These are phyloP conservation scores for Cyphomyrmex costatus DNA, from an alignment of 1,140 invertebrate genomes.

Conservation along the genomic window DNA sequence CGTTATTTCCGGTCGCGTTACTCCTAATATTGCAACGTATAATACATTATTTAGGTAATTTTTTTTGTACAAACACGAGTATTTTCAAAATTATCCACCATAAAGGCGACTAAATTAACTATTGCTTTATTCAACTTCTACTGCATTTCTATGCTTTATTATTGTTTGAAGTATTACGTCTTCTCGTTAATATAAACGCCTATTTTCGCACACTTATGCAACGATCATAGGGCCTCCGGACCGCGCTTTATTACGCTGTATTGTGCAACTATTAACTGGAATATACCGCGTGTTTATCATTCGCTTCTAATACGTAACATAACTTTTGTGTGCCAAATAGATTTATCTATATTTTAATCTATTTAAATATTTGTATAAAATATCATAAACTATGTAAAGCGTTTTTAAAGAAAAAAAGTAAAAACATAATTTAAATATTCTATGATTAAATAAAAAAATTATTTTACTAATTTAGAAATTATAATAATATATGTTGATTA, in stretches of 20 bases:
- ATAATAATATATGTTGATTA: background rate
- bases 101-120: conserved; percentile 45
- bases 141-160: conserved; percentile 9
- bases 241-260: conserved; percentile 22
- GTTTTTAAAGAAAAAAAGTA: background rate
- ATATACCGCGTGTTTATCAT: background rate
- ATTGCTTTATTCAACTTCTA: conserved; percentile 14
- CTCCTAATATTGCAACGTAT: background rate
- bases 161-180: conserved; percentile 52
- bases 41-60: conserved; percentile 4
- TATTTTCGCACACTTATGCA: conserved; percentile 52
- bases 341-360: background rate
- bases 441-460: background rate
- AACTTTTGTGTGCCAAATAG: conserved; percentile 7
- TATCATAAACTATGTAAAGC: background rate
- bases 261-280: conserved; percentile 46
- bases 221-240: conserved; percentile 18
- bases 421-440: background rate
- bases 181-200: conserved; percentile 46
- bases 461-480: background rate
- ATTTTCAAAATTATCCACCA: conserved; percentile 25
- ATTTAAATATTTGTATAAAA: background rate
- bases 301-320: conserved; percentile 1
- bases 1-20: conserved; percentile 27
- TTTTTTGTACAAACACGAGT: background rate